Conservation (phyloP, 2,888 invertebrate species). For the Dynastes maya region DNA sequence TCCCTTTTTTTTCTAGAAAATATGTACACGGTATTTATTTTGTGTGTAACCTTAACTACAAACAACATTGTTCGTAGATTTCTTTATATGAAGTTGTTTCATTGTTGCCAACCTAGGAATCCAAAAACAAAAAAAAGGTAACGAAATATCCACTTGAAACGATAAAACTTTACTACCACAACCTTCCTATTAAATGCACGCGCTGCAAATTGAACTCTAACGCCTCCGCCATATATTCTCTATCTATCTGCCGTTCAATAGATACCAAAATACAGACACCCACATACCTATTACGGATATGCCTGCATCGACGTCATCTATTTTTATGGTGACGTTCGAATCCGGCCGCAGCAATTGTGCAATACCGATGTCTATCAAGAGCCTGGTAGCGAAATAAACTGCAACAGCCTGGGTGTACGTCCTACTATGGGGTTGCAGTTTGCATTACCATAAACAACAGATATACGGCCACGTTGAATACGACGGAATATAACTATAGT, state of each 20-base stretch:
- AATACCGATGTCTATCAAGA: not conserved
- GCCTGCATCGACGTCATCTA: too few species aligned
- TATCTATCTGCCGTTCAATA: too few species aligned
- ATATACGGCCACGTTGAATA: slow-evolving; percentile 58
- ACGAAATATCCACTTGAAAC: not conserved
- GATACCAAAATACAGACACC: too few species aligned
- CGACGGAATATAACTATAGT: slow-evolving; percentile 56
- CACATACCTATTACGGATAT: too few species aligned
- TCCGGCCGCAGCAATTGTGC: too few species aligned
- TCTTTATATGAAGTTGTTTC: too few species aligned
- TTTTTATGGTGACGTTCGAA: too few species aligned
- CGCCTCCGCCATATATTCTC: not conserved
- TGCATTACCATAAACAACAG: slow-evolving; percentile 62
- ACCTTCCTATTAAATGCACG: not conserved
- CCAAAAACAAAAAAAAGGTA: not conserved
- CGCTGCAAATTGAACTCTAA: not conserved
- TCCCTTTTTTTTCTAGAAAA: too few species aligned
- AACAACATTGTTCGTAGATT: too few species aligned
- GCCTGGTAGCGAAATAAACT: slow-evolving; percentile 16
- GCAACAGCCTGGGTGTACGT: slow-evolving; percentile 42
- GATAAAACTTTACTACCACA: not conserved
- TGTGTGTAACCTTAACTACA: too few species aligned
- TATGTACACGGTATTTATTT: too few species aligned
- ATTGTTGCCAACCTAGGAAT: too few species aligned
- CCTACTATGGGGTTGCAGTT: slow-evolving; percentile 53